A percentile compares a stretch with the other conserved stretches of the same genome.
Conservation (phyloP, 2,113 vertebrate species). For the Sakesphorus luctuosus region DNA sequence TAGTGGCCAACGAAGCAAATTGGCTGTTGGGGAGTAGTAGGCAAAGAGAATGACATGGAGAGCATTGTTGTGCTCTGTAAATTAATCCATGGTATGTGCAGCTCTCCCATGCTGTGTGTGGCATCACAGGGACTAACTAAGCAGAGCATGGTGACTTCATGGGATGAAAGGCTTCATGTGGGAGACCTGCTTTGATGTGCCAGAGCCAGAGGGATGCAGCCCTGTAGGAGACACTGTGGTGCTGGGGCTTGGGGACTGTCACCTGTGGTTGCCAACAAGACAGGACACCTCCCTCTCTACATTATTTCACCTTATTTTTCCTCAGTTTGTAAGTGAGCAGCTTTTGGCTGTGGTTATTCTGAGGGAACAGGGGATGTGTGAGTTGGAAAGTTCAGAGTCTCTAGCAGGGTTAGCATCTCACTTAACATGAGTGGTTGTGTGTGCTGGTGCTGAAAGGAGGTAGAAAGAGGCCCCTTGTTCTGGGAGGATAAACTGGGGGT, state of each 20-base stretch:
- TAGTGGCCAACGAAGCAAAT: background rate
- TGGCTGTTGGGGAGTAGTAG: background rate
- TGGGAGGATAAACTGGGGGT: background rate
- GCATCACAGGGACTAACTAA: background rate
- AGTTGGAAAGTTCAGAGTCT: background rate
- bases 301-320: background rate
- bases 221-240: rapidly evolving
- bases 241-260: background rate
- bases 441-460: background rate
- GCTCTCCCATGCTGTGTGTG: background rate
- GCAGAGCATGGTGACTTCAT: background rate
- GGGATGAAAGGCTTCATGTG: background rate
- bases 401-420: background rate
- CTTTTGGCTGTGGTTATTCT: background rate
- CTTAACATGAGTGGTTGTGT: rapidly evolving
- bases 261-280: background rate
- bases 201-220: background rate
- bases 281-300: background rate
- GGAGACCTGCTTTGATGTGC: background rate
- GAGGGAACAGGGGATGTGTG: background rate
- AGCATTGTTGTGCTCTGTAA: background rate
- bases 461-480: background rate
- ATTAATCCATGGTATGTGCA: background rate
- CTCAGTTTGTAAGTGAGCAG: background rate
- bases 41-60: background rate